Base-by-base conservation (phyloP, 1,140 invertebrate species). In the Bactericera cockerelli region DNA sequence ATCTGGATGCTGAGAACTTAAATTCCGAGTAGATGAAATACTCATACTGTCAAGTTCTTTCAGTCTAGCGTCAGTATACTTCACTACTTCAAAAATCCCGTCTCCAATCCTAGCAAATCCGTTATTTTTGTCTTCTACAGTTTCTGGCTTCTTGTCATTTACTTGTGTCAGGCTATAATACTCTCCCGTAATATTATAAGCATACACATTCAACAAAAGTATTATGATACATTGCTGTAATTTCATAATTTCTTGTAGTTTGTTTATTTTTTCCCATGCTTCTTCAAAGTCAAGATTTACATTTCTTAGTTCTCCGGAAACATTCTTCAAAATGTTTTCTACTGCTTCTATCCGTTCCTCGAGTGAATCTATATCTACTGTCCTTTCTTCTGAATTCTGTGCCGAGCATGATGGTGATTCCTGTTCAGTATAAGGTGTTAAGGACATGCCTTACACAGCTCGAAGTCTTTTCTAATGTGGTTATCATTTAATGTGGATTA, bases 371-470 rank as follows among this genome's bases (percentile, higher is more conserved):
- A 49, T 49, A 6, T 22, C 22, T 4, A 19, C 42, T 4, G 19
- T 16, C 19, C 42, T 4, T 49, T 49, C 4, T 49, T 49, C 42
- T 49, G 22, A 8, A 22, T 8, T 49, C n/a, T 6, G 42, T 49
- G 42, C n/a, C 22, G 6, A 16, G 42, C 42, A 49, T 49, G 42
- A 4, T 49, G n/a, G 4, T 16, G n/a, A 6, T 19, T 16, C 22
- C 22, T 16, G 42, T 49, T 49, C 42, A 49, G 8, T n/a, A 13
- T 13, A 31, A 49, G 42, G 42, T 49, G 42, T 22, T 19, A 49
- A 49, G 42, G 42, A 49, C 42, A 49, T 49, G 42, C 42, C 42
- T 49, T 49, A 49, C 42, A 22, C 42, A 49, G 8, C 4, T 31
- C 28, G 28, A 13, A 31, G 13, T 31, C 4, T 13, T 31, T 13